A percentile compares a stretch with the other conserved stretches of the same genome.
These are phyloP conservation scores for Scrobipalpa atriplicella DNA, from an alignment of 2,888 invertebrate species.

Conservation along the genomic window DNA sequence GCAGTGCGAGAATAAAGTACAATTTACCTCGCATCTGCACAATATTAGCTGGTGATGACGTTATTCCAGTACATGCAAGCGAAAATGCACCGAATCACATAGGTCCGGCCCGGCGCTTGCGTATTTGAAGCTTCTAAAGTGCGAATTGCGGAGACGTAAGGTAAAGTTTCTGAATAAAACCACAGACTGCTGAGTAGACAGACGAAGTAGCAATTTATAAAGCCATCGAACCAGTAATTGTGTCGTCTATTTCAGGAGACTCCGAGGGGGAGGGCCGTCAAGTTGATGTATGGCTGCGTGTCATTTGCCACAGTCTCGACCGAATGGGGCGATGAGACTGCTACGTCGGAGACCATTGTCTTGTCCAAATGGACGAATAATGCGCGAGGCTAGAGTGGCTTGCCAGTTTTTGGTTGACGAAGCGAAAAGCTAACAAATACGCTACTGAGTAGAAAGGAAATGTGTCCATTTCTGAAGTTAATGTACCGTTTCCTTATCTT, in stretches of 20 bases:
- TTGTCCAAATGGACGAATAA: conserved; percentile 8
- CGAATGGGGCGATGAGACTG: conserved; percentile 35
- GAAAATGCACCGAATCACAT: too few relatives aligned
- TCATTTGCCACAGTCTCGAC: conserved; percentile 49
- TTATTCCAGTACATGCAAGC: too few relatives aligned
- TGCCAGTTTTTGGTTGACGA: neutral
- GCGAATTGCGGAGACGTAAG: neutral
- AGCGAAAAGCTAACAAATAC: neutral
- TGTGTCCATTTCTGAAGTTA: neutral
- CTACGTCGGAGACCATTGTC: conserved; percentile 6
- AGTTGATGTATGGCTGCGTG: conserved; percentile 27
- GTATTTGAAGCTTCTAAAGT: neutral
- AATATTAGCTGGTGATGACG: too few relatives aligned
- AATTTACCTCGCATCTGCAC: too few relatives aligned
- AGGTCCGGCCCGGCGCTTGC: too few relatives aligned
- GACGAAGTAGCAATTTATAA: conserved; percentile 20
- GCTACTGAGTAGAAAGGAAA: neutral
- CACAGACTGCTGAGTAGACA: neutral
- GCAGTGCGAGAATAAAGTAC: too few relatives aligned
- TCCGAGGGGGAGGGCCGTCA: conserved; percentile 25
- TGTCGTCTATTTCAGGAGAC: conserved; percentile 29
- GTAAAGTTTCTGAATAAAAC: neutral
- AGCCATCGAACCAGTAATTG: conserved; percentile 28
- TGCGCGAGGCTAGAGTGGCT: neutral
- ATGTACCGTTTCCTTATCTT: neutral